phyloP scores from a whole-genome alignment of 1,140 invertebrate genomes.

The Pseudomyrmex pallidus region DNA sequence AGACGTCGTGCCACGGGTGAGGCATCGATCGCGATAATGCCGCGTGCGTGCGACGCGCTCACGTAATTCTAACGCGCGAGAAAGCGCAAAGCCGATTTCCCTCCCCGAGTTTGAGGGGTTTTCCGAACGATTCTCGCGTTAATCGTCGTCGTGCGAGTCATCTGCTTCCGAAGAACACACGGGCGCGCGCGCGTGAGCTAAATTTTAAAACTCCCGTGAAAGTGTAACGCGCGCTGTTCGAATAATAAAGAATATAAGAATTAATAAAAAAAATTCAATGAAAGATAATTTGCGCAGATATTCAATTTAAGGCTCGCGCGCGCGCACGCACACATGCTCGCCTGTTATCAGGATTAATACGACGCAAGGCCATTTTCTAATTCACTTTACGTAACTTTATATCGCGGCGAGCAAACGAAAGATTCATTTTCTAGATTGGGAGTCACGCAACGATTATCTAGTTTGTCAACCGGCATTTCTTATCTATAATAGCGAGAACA shows the following conservation, averaged over 20 bases:
- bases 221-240: background rate
- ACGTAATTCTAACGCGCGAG: conserved; percentile 52
- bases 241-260: background rate
- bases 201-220: background rate
- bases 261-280: too few species aligned
- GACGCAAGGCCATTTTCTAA: conserved; percentile 33
- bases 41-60: conserved; percentile 47
- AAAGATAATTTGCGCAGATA: too few species aligned
- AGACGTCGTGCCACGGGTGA: conserved; percentile 12
- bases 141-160: background rate
- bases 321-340: background rate
- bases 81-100: conserved; percentile 67
- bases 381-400: conserved; percentile 41
- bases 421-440: conserved; percentile 35
- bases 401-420: background rate
- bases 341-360: conserved; percentile 12
- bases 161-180: background rate
- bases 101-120: background rate
- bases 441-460: conserved; percentile 22
- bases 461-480: background rate
- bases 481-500: background rate
- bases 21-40: conserved; percentile 57
- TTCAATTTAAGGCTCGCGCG: background rate
- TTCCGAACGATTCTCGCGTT: background rate
- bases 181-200: background rate